Percentiles rank a stretch among this genome's conserved stretches.
Conservation (phyloP, 2,797 vertebrate genomes). For the Phrynocephalus forsythii region DNA sequence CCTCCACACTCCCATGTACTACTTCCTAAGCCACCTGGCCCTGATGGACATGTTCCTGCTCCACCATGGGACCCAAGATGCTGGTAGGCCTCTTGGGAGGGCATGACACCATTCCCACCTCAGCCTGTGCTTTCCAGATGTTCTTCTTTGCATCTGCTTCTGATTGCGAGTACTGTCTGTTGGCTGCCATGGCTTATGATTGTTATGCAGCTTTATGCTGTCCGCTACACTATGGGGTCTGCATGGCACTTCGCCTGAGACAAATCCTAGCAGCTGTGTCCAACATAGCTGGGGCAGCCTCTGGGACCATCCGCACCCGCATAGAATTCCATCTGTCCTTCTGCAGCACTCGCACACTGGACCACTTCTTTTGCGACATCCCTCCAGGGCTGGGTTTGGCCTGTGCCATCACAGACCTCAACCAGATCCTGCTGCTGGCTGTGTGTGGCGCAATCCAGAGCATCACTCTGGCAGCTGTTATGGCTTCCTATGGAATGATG, state of each 20-base stretch:
- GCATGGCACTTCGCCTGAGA: conserved; percentile 51
- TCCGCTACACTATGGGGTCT: conserved; percentile 45
- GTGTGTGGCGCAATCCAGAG: conserved; percentile 48
- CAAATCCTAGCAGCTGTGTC: conserved; percentile 37
- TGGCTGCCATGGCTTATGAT: conserved; percentile 61
- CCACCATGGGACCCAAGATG: conserved; percentile 29
- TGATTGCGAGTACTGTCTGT: conserved; percentile 61
- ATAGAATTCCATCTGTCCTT: conserved; percentile 43
- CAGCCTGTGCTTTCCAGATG: conserved; percentile 57
- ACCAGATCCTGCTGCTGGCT: conserved; percentile 45
- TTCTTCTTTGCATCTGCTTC: conserved; percentile 61
- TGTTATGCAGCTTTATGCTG: conserved; percentile 42
- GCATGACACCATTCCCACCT: not conserved
- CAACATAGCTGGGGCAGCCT: conserved; percentile 31
- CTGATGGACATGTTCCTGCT: conserved; percentile 21
- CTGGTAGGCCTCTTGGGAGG: conserved; percentile 19
- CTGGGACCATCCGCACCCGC: conserved; percentile 40
- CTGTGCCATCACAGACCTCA: conserved; percentile 50
- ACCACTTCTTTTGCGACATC: conserved; percentile 66
- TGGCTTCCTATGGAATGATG: conserved; percentile 52
- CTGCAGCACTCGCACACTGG: conserved; percentile 36
- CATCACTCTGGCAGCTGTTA: conserved; percentile 47
- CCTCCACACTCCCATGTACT: conserved; percentile 33
- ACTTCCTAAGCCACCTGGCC: conserved; percentile 28
- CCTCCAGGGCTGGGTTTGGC: conserved; percentile 53